A percentile compares a stretch with the other conserved stretches of the same genome.
Evolutionary conservation across 2,113 vertebrate genomes (phyloP).

Genomic region (Leuciscus idus): DNA sequence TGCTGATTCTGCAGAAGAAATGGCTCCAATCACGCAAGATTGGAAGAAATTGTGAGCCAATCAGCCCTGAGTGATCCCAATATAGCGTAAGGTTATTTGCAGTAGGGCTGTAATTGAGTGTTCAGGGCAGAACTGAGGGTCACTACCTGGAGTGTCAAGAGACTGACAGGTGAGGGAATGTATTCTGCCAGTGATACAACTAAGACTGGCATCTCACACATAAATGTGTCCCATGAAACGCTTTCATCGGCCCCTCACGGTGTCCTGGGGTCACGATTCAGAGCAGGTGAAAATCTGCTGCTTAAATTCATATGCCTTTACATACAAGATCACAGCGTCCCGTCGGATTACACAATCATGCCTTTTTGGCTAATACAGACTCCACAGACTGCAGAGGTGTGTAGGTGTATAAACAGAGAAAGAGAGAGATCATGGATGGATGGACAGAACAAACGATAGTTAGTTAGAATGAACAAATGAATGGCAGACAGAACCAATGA

Average conservation of each 20-base stretch:
- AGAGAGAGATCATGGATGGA: neutral
- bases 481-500: neutral
- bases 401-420: neutral
- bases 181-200: constrained; percentile 41
- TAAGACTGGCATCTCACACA: neutral
- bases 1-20: constrained; percentile 50
- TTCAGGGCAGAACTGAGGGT: constrained; percentile 44
- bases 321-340: neutral
- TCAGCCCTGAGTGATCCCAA: constrained; percentile 56
- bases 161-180: constrained; percentile 49
- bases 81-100: constrained; percentile 49
- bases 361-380: neutral
- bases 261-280: neutral
- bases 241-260: neutral
- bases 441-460: neutral
- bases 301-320: neutral
- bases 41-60: constrained; percentile 52
- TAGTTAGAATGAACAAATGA: too few relatives aligned
- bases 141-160: constrained; percentile 5
- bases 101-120: constrained; percentile 58
- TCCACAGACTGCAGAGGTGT: neutral
- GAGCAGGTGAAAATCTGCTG: neutral
- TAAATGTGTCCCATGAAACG: constrained; percentile 3
- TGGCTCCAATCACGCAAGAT: constrained; percentile 51
- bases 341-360: neutral